Evolutionary conservation across 2,797 vertebrate species (phyloP), one percentile per base, ranked within the genome.

Genomic region (Malacoraja senta): DNA sequence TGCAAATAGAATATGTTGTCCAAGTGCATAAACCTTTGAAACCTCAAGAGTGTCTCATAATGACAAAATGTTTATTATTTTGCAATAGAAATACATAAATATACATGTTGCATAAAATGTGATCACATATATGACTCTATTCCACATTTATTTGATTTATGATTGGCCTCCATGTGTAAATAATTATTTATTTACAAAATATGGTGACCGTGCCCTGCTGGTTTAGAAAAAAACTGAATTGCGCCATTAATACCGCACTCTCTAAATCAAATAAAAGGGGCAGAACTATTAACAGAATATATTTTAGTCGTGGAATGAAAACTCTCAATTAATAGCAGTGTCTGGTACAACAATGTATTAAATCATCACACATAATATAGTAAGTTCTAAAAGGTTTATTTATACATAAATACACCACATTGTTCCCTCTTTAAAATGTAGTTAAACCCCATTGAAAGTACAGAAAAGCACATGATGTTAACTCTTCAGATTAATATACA

Each of bases 121-220:
- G 71, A 74, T 76, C 71, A 76, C 63, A 92, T 76, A 71, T 76
- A 58, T 76, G 35, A 76, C 24, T 17, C 76, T 76, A 76, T 26
- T 74, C 68, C 71, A 76, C 38, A 53, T 92, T 92, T 92, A 92
- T 76, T 76, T 92, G 90, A 76, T 92, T 92, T 92, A 92, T 74
- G 90, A 76, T 74, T 74, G 7, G 71, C 71, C 38, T 74, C 71
- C 44, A 74, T 58, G 26, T 44, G 76, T 58, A 76, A 76, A 92
- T 92, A 92, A 76, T 92, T 58, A 68, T 13, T 92, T 71, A 92
- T 76, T 26, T 76, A 38, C 90, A 92, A 26, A 92, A 92, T 92
- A 32, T 26, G 9, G 44, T 29, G 90, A 76, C 90, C 90, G 58
- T 29, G 90, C n/a, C 26, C 32, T 76, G 29, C 21, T 9, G 63